Evolutionary conservation across 2,888 invertebrate species (phyloP), one percentile per base, ranked within the genome.

Genomic region (Adineta ricciae): DNA sequence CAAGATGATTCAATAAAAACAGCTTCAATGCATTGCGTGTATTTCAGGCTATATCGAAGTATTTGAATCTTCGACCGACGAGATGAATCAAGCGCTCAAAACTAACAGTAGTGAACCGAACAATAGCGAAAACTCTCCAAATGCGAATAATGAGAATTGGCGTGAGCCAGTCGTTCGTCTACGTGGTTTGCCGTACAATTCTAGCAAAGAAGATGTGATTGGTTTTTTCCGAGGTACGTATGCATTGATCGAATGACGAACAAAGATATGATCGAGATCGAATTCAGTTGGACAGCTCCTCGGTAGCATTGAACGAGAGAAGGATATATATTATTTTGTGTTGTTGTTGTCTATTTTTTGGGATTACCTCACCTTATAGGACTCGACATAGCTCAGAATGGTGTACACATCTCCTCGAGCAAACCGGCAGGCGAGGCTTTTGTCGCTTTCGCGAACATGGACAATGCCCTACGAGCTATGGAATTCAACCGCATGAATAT

Each of bases 401-500:
- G 97, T 93, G 96, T 97, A 92, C 95, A 96, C 93, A 94, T 97
- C 93, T 95, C 96, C 92, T 94, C 95, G 94, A 97, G 97, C 93
- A 94, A 96, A 93, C 94, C 95, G 92, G 95, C 96, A 92, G 98
- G 98, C 93, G 97, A 97, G 94, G 97, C 97, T 93, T 98, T 95
- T 94, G 96, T 97, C 92, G 96, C 96, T 93, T 98, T 98, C 94
- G 93, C 94, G 92, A 95, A 95, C 94, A 94, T 94, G 93, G 95
- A 95, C 92, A 94, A 95, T 93, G 96, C 96, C 92, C 95, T 96
- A 93, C 94, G 94, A 93, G 97, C 97, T 93, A 94, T 97, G 94
- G 93, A 93, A 93, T 50, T 50, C 50, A 90, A 90, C 89, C 96
- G 98, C 95, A 96, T 96, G 94, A 96, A 95, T 93, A 97, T 98